Percentiles rank a stretch among this genome's conserved stretches.
Conservation (phyloP, 2,797 vertebrate genomes). For the Helostoma temminkii region DNA sequence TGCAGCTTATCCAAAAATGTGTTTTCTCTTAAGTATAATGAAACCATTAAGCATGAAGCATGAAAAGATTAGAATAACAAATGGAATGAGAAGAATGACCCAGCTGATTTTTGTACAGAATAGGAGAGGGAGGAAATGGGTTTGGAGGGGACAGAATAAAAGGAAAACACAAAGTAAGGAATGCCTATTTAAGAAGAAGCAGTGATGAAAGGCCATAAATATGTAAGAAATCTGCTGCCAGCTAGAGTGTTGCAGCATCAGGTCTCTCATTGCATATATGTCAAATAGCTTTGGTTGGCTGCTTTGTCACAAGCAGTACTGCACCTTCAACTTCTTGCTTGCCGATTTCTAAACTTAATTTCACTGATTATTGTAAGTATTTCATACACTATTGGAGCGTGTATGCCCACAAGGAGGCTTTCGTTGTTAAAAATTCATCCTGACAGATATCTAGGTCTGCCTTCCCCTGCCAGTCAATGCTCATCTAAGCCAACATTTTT, state of each 20-base stretch:
- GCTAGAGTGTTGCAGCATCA: constrained; percentile 25
- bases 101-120: constrained; percentile 57
- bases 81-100: constrained; percentile 52
- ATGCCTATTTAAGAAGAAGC: constrained; percentile 36
- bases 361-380: constrained; percentile 73
- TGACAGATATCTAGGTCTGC: constrained; percentile 80
- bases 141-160: constrained; percentile 37
- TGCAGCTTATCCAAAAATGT: constrained; percentile 59
- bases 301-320: constrained; percentile 29
- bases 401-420: constrained; percentile 62
- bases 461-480: constrained; percentile 57
- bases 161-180: constrained; percentile 39
- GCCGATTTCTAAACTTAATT: constrained; percentile 66
- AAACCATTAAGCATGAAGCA: constrained; percentile 69
- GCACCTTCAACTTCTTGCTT: constrained; percentile 57
- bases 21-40: constrained; percentile 68
- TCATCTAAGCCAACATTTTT: constrained; percentile 55
- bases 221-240: constrained; percentile 19
- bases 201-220: constrained; percentile 50
- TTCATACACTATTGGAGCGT: constrained; percentile 68
- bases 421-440: constrained; percentile 79
- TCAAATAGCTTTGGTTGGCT: constrained; percentile 37
- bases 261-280: constrained; percentile 39
- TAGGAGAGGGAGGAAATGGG: constrained; percentile 14
- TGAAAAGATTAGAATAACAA: constrained; percentile 65